Evolutionary conservation across 2,797 vertebrate genomes (phyloP).

Genomic region (Hippopotamyrus pictus): DNA sequence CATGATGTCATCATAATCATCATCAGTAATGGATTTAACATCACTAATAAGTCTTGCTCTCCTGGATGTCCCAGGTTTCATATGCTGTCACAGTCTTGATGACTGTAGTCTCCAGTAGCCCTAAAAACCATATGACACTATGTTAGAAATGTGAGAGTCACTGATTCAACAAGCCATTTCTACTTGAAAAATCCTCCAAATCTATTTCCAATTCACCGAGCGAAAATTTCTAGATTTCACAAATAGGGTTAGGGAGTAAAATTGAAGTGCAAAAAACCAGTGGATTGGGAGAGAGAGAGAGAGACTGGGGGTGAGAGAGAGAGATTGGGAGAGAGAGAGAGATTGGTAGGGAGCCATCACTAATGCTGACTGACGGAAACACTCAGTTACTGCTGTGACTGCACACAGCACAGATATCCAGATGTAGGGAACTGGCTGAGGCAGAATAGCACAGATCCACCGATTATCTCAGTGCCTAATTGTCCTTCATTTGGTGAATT

Average conservation of each 20-base stretch:
- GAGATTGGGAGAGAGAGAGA: neutral
- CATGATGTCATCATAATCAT: neutral
- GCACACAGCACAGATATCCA: neutral
- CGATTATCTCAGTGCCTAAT: neutral
- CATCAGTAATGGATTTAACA: neutral
- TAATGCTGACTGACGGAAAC: neutral
- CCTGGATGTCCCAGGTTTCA: neutral
- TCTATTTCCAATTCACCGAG: neutral
- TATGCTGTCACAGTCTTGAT: neutral
- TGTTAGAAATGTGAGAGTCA: neutral
- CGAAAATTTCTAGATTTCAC: neutral
- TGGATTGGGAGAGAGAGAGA: neutral
- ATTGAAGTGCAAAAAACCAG: neutral
- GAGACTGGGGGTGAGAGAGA: too few species aligned
- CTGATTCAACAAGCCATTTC: neutral
- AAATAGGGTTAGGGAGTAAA: neutral
- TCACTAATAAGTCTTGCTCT: neutral
- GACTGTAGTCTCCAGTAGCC: neutral
- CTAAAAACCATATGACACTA: neutral
- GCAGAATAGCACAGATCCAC: neutral
- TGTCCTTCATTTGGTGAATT: slow-evolving; percentile 3
- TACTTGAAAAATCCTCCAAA: neutral
- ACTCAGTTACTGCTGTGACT: neutral
- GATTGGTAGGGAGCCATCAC: neutral
- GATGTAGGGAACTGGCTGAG: neutral